phyloP scores from a whole-genome alignment of 2,888 invertebrate genomes.

The Lacanobia wlatinum region DNA sequence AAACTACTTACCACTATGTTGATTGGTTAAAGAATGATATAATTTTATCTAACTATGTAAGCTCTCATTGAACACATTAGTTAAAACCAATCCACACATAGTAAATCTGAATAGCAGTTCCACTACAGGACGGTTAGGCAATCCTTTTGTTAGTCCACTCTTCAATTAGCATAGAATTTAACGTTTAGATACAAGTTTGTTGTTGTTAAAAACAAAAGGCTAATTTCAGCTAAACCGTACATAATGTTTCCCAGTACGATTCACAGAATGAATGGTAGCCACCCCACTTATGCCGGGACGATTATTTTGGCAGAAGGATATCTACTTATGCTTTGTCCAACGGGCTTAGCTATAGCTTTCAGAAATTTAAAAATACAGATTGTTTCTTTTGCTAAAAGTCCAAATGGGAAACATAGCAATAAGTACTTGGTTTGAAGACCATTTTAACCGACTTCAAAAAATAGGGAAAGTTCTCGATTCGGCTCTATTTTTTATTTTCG shows the following conservation, averaged over 20 bases:
- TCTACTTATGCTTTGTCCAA: background rate
- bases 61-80: slow-evolving; percentile 8
- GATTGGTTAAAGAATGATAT: background rate
- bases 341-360: too few species aligned
- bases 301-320: slow-evolving; percentile 8
- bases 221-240: background rate
- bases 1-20: background rate
- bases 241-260: background rate
- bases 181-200: background rate
- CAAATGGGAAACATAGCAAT: too few species aligned
- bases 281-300: background rate
- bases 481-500: too few species aligned
- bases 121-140: background rate
- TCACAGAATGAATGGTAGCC: background rate
- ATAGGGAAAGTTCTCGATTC: too few species aligned
- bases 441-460: too few species aligned
- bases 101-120: background rate
- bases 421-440: too few species aligned
- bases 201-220: background rate
- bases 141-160: background rate
- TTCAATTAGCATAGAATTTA: background rate
- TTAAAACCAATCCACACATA: background rate
- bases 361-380: too few species aligned
- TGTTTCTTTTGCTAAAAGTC: too few species aligned
- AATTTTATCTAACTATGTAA: slow-evolving; percentile 4